Evolutionary conservation across 2,888 invertebrate species (phyloP).

Genomic region (Crepidodera aurea): DNA sequence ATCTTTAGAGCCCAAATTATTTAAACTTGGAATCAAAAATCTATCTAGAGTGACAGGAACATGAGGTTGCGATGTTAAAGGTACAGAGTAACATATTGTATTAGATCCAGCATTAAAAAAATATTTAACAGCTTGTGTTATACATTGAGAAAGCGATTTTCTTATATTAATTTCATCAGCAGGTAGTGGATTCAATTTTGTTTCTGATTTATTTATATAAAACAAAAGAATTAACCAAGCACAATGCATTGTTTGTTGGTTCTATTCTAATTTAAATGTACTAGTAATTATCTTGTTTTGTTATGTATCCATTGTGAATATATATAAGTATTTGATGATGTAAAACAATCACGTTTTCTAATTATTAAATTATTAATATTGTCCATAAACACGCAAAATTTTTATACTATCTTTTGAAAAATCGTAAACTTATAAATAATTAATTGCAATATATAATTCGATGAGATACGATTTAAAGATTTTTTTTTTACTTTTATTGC

Average conservation of each 20-base stretch:
- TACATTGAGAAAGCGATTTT: constrained; percentile 30
- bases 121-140: constrained; percentile 17
- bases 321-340: too few relatives aligned
- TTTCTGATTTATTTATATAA: not conserved
- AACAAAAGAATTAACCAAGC: not conserved
- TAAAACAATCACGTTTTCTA: too few relatives aligned
- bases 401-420: too few relatives aligned
- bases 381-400: too few relatives aligned
- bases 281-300: too few relatives aligned
- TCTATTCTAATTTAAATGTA: constrained; percentile 11
- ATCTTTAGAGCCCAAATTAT: not conserved
- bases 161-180: constrained; percentile 7
- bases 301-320: too few relatives aligned
- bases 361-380: too few relatives aligned
- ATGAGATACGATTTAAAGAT: too few relatives aligned
- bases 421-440: too few relatives aligned
- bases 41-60: not conserved
- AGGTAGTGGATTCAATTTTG: constrained; percentile 6
- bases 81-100: constrained; percentile 19
- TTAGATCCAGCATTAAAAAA: constrained; percentile 15
- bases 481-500: too few relatives aligned
- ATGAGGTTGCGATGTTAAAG: not conserved
- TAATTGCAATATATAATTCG: too few relatives aligned
- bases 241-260: not conserved
- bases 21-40: constrained; percentile 6